Evolutionary conservation across 2,113 vertebrate species (phyloP).

Genomic region (Saccopteryx leptura): DNA sequence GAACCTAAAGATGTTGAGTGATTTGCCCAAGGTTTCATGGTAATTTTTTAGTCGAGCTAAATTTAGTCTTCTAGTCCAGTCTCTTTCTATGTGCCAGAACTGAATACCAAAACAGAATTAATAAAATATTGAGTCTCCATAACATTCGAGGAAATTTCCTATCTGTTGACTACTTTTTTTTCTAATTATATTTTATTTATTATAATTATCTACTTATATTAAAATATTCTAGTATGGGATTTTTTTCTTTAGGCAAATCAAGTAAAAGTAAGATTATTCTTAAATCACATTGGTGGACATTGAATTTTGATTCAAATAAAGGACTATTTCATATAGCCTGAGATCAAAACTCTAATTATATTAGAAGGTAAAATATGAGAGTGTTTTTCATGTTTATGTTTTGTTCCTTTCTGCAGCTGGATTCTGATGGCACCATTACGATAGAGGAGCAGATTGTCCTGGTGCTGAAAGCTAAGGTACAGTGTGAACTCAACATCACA

Average conservation of each 20-base stretch:
- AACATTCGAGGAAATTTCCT: neutral
- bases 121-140: conserved; percentile 27
- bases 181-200: neutral
- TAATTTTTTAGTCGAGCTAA: conserved; percentile 7
- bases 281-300: neutral
- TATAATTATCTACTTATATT: neutral
- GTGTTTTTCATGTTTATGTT: neutral
- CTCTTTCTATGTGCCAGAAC: neutral
- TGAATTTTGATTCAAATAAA: conserved; percentile 10
- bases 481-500: conserved; percentile 93
- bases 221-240: neutral
- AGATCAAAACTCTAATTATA: conserved; percentile 11
- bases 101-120: neutral
- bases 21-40: neutral
- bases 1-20: neutral
- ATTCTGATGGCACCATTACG: conserved; percentile 90
- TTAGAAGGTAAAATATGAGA: neutral
- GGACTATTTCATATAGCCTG: neutral
- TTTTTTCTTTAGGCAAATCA: neutral
- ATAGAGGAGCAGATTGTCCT: conserved; percentile 94
- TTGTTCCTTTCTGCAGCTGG: conserved; percentile 85
- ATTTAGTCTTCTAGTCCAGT: neutral
- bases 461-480: conserved; percentile 91
- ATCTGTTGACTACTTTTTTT: conserved; percentile 7
- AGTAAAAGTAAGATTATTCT: conserved; percentile 23